phyloP scores from a whole-genome alignment of 2,797 vertebrate genomes.

The Enteromius radiatus region DNA sequence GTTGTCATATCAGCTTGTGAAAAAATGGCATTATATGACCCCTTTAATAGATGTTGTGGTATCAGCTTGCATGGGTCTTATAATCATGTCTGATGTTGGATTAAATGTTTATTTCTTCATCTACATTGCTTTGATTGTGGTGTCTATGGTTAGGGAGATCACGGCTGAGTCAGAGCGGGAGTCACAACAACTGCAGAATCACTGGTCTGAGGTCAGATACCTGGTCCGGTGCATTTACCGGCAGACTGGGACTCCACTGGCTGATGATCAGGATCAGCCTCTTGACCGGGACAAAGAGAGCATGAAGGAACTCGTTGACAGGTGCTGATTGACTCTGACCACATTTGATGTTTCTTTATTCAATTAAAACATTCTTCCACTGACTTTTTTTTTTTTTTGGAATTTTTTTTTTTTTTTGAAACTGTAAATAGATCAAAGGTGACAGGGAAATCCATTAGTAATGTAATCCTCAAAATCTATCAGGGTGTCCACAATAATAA shows the following conservation, averaged over 20 bases:
- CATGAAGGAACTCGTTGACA: constrained; percentile 96
- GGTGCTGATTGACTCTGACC: constrained; percentile 71
- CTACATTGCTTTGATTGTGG: background rate
- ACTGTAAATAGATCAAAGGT: background rate
- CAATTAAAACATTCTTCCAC: background rate
- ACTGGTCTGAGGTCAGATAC: constrained; percentile 97
- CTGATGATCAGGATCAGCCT: constrained; percentile 93
- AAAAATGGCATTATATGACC: too few species aligned
- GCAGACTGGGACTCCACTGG: constrained; percentile 91
- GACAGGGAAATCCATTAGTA: background rate
- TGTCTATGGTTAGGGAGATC: constrained; percentile 82
- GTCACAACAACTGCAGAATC: constrained; percentile 96
- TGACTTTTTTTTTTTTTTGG: too few species aligned
- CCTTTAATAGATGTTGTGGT: background rate
- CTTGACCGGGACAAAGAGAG: constrained; percentile 92
- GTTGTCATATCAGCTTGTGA: too few species aligned
- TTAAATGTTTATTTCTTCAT: background rate
- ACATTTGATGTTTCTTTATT: background rate
- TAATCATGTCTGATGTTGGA: background rate
- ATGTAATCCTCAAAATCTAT: background rate
- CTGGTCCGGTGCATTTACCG: constrained; percentile 96
- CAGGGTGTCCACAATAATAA: background rate
- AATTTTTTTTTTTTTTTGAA: background rate
- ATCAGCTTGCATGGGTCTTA: background rate
- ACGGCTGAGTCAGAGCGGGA: constrained; percentile 91